Percentiles rank a stretch among this genome's conserved stretches.
Conservation (phyloP, 2,113 vertebrate species). For the Tachysurus fulvidraco region DNA sequence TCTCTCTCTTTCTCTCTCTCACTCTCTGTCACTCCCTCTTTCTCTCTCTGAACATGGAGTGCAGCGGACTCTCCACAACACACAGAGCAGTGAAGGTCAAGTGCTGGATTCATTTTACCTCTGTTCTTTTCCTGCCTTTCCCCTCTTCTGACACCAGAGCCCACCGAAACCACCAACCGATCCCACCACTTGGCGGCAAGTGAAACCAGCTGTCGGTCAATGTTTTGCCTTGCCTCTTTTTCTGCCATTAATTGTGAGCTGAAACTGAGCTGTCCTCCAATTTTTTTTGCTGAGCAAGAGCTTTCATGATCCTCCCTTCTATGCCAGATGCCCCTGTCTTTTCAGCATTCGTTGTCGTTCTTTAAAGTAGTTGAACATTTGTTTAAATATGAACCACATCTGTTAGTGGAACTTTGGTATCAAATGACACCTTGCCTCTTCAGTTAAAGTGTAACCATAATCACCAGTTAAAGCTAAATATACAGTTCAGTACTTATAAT, state of each 20-base stretch:
- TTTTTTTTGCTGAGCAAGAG: conserved; percentile 43
- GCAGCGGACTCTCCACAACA: conserved; percentile 62
- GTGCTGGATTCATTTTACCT: conserved; percentile 57
- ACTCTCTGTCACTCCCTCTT: conserved; percentile 59
- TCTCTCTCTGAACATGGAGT: conserved; percentile 44
- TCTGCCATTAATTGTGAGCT: conserved; percentile 43
- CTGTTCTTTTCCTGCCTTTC: conserved; percentile 32
- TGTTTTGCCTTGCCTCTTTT: conserved; percentile 25
- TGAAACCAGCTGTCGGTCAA: conserved; percentile 55
- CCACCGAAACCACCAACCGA: conserved; percentile 45
- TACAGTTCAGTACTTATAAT: neutral
- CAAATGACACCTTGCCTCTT: conserved; percentile 1
- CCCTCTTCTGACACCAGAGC: conserved; percentile 46
- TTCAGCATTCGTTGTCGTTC: conserved; percentile 1
- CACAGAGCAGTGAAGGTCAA: conserved; percentile 54
- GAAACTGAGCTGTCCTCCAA: conserved; percentile 31
- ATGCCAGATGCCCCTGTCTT: conserved; percentile 32
- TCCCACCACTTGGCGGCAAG: conserved; percentile 47
- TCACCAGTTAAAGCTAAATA: neutral
- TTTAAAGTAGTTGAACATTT: conserved; percentile 28
- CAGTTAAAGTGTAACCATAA: neutral
- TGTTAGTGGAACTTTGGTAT: conserved; percentile 10
- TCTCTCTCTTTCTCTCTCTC: conserved; percentile 53
- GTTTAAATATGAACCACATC: neutral
- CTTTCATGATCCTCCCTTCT: neutral